Base-by-base conservation (phyloP, 1,140 invertebrate species). In the Venturia canescens region DNA sequence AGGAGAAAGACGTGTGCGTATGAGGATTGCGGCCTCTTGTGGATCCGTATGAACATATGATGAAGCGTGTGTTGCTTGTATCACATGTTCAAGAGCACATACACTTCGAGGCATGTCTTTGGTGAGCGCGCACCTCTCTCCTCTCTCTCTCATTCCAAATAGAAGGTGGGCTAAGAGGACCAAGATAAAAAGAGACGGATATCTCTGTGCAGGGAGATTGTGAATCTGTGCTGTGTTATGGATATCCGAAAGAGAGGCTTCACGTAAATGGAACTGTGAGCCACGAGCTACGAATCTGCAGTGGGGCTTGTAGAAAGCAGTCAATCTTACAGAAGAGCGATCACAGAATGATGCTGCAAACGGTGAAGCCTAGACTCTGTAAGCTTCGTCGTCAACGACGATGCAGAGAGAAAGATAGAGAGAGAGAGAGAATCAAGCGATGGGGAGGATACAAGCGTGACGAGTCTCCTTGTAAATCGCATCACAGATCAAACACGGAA, bases 401-500 rank as follows among this genome's bases (percentile, higher is more conserved):
- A 34, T 76, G 69, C 9, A 13, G 50, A 77, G 67, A 75, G 13
- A 9, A 44, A 71, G 71, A 31, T 13, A 27, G 9, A 67, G 48
- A 63, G 21, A 29, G 72, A 44, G 34, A 44, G 50, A 53, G 50
- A 21, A 50, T 75, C n/a, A 18, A 82, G 80, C 72, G 70, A 84
- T 80, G 80, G 66, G 74, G 66, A 27, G 63, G 79, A 71, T 72
- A 67, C 50, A 53, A 69, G 69, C 31, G 63, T 66, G 69, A 72
- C 69, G 79, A 77, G 70, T 70, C 87, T 91, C 86, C 88, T 91
- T 89, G 88, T 89, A 91, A 91, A 92, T 92, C 90, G 89, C 90
- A 89, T 91, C 90, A 90, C 86, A 91, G 90, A 92, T 92, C 91
- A 92, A 92, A 92, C 90, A 89, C 87, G 84, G 63, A 76, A 66